These are phyloP conservation scores for Ceratina japonica DNA, from an alignment of 1,140 invertebrate species.

Conservation along the genomic window DNA sequence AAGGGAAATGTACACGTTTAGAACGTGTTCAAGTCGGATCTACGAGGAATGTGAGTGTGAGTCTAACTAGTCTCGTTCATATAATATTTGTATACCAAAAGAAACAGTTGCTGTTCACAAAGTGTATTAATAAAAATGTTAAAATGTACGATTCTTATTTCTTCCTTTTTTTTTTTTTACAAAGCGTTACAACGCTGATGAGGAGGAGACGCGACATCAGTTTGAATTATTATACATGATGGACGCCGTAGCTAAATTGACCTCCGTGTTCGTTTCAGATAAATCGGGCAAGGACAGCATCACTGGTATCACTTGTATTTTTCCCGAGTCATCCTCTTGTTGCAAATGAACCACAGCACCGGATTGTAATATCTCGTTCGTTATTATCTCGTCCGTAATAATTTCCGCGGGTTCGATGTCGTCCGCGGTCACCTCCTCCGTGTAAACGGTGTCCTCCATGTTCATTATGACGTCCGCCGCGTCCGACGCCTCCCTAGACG, in stretches of 20 bases:
- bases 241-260: constrained; percentile 74
- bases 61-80: background rate
- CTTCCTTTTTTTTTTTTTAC: constrained; percentile 24
- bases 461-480: constrained; percentile 74
- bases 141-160: constrained; percentile 1
- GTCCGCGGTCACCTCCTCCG: constrained; percentile 76
- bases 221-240: constrained; percentile 76
- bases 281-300: constrained; percentile 75
- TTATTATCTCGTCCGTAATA: constrained; percentile 74
- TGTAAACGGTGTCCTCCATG: constrained; percentile 75
- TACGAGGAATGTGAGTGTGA: constrained; percentile 47
- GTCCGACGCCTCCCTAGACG: constrained; percentile 72
- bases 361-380: constrained; percentile 70
- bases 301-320: constrained; percentile 77
- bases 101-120: constrained; percentile 17
- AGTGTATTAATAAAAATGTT: constrained; percentile 31
- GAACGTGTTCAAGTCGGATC: constrained; percentile 35
- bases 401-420: constrained; percentile 71
- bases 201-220: constrained; percentile 14
- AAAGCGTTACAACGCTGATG: constrained; percentile 10
- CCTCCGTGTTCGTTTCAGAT: constrained; percentile 71
- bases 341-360: constrained; percentile 73
- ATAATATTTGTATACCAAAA: constrained; percentile 20
- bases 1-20: constrained; percentile 31
- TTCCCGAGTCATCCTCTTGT: constrained; percentile 72